Evolutionary conservation across 2,113 vertebrate species (phyloP), one percentile per base, ranked within the genome.

Genomic region (Micronisus gabar): DNA sequence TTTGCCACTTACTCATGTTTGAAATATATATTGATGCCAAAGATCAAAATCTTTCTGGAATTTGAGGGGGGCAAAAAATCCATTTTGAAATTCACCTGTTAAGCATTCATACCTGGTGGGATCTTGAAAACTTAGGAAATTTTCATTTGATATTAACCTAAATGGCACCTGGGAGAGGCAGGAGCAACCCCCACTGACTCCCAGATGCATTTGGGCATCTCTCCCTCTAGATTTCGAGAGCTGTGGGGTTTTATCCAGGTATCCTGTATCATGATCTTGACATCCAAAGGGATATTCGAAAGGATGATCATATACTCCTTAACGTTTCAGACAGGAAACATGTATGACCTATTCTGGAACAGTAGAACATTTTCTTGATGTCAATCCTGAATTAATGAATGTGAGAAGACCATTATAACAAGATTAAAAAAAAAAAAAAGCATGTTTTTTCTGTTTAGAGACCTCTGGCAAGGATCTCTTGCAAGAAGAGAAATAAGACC

Each of bases 11-110:
- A 58, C 16, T 94, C 80, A 12, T 55, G 16, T 75, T 81, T 79
- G 41, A 86, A 62, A 70, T 32, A 50, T 8, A 1, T 7, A n/a
- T 85, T 27, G 83, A 88, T 32, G 56, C 45, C 86, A 95, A 80
- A 62, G 86, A 92, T 95, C 62, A 83, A 92, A 94, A 92, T 34
- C 86, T 71, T 73, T 18, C 48, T 21, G 53, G n/a, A 73, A 27
- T 48, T 9, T 11, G 53, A 40, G 52, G 26, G 26, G 27, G 22
- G 34, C 2, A 2, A 29, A 38, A 17, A 45, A 84, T 68, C 21
- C 23, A 32, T 48, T 66, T 48, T 65, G 75, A 53, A 26, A 55
- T 34, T 68, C 13, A 73, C 4, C 53, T 92, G 82, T 76, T 79
- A 88, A 45, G 17, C 25, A 2, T 40, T 86, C n/a, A 2, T 50